Base-by-base conservation (phyloP, 2,113 vertebrate genomes). In the Bungarus multicinctus region DNA sequence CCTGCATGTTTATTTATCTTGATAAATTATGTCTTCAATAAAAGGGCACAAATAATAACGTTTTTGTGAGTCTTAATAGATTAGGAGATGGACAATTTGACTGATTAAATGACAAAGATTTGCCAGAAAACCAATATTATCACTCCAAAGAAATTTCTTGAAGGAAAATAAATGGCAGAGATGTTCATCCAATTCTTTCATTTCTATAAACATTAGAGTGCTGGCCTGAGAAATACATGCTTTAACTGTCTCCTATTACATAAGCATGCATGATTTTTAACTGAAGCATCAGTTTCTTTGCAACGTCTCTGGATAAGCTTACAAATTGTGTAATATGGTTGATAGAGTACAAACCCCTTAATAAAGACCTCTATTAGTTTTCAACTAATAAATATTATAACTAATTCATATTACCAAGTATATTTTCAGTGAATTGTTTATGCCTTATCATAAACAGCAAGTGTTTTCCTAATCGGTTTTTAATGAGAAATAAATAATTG, bases 401-500 rank as follows among this genome's bases (percentile, higher is more conserved):
- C 34, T 96, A 96, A 96, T 96, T 96, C 47, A 54, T 94, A 10
- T 94, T 96, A 90, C 93, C 89, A 97, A 95, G 85, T 95, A 89
- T 93, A 94, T 97, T 91, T 96, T 54, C 94, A 95, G 22, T 45
- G 90, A 95, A 87, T n/a, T 92, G 54, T 47, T 93, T 96, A 91
- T 96, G 95, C 86, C 81, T 96, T 96, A 93, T 57, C 91, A 96
- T 96, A 96, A 96, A 96, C 96, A 97, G 95, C 64, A 95, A 90
- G 87, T 92, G 88, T 93, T 96, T 96, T 95, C 90, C 94, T 97
- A 97, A 97, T 96, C 95, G 90, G 25, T 95, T 97, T 97, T 96
- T 97, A 97, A 97, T 89, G 91, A 97, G 92, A 93, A 94, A 93
- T 95, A 96, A 97, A 96, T 95, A 96, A 96, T 96, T 96, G 52